Conservation (phyloP, 2,888 invertebrate genomes). For the Megaustenia siamemsis region DNA sequence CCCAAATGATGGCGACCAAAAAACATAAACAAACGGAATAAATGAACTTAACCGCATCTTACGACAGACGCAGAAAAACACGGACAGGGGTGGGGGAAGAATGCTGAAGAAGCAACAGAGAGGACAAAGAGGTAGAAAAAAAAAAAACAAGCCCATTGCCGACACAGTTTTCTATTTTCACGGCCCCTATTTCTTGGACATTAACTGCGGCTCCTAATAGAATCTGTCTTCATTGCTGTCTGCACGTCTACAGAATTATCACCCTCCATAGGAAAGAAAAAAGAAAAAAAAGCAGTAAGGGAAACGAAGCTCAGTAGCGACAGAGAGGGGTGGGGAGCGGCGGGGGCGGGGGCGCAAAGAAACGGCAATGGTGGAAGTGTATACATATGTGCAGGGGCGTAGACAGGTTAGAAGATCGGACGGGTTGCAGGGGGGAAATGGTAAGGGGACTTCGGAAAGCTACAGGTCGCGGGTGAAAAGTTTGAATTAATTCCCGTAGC, state of each 20-base stretch:
- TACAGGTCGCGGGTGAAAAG: too few relatives aligned
- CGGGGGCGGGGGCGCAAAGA: background rate
- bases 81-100: background rate
- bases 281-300: constrained; percentile 2
- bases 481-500: too few relatives aligned
- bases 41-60: too few relatives aligned
- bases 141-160: background rate
- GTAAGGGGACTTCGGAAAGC: too few relatives aligned
- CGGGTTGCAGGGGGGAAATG: too few relatives aligned
- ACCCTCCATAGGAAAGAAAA: too few relatives aligned
- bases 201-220: constrained; percentile 30
- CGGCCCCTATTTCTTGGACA: constrained; percentile 22
- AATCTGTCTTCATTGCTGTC: constrained; percentile 39
- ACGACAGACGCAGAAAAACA: background rate
- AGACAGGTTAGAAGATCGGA: too few relatives aligned
- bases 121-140: background rate
- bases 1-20: too few relatives aligned
- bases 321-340: too few relatives aligned
- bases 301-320: background rate
- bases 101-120: background rate
- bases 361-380: constrained; percentile 21
- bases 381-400: constrained; percentile 18
- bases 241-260: constrained; percentile 36
- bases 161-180: background rate
- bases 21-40: too few relatives aligned